Evolutionary conservation across 2,797 vertebrate species (phyloP).

Genomic region (Paratrypauchen microcephalus): DNA sequence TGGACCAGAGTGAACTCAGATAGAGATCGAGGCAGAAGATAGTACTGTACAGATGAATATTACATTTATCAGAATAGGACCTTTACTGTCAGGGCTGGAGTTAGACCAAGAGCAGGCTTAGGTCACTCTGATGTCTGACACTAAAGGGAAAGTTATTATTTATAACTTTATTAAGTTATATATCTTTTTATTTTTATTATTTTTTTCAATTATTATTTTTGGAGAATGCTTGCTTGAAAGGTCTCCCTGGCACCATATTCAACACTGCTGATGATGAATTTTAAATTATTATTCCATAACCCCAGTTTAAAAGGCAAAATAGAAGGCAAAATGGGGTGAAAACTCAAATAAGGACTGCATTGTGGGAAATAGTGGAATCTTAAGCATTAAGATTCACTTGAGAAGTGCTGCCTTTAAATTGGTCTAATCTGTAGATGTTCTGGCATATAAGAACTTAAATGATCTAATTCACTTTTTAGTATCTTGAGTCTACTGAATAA

Average conservation of each 20-base stretch:
- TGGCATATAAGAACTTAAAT: too few species aligned
- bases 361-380: too few species aligned
- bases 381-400: too few species aligned
- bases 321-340: neutral
- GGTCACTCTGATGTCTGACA: slow-evolving; percentile 51
- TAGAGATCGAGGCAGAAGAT: slow-evolving; percentile 44
- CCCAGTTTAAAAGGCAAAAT: neutral
- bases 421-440: too few species aligned
- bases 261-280: neutral
- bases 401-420: too few species aligned
- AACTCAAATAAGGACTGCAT: neutral
- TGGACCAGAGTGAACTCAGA: slow-evolving; percentile 1
- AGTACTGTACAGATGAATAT: slow-evolving; percentile 57
- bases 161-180: too few species aligned
- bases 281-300: neutral
- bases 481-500: too few species aligned
- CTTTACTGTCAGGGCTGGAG: slow-evolving; percentile 50
- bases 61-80: slow-evolving; percentile 58
- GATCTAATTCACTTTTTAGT: too few species aligned
- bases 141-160: slow-evolving; percentile 4
- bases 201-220: neutral
- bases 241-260: neutral
- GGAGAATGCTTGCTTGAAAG: neutral
- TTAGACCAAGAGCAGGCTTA: slow-evolving; percentile 21
- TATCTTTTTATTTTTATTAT: neutral